phyloP scores from a whole-genome alignment of 1,140 invertebrate species.

The Aleiodes sp. region DNA sequence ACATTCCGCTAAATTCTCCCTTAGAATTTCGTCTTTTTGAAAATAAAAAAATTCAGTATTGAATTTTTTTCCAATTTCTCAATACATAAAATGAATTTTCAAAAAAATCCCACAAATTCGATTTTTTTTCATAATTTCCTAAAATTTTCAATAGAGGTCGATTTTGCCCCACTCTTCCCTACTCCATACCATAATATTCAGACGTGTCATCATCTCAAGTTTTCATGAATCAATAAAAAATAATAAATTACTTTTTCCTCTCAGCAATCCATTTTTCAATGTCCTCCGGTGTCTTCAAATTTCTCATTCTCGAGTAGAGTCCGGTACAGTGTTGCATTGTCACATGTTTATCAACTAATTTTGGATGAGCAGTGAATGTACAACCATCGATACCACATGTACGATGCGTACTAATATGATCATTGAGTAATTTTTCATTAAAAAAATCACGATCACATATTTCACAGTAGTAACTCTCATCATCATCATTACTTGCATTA shows the following conservation, averaged over 20 bases:
- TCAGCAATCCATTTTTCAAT: constrained; percentile 84
- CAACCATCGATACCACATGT: constrained; percentile 84
- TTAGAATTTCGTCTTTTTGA: too few species aligned
- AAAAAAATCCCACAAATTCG: too few species aligned
- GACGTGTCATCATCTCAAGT: too few species aligned
- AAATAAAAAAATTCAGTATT: too few species aligned
- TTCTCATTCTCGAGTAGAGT: constrained; percentile 78
- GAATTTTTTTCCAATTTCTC: too few species aligned
- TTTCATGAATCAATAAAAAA: too few species aligned
- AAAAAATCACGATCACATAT: constrained; percentile 79
- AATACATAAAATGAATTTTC: too few species aligned
- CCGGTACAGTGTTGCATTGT: constrained; percentile 83
- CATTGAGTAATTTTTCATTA: constrained; percentile 67
- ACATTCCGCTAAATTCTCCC: too few species aligned
- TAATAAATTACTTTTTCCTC: constrained; percentile 70
- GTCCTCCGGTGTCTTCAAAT: constrained; percentile 79
- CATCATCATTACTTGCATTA: constrained; percentile 41
- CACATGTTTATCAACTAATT: constrained; percentile 81
- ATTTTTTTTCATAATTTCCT: too few species aligned
- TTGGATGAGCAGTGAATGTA: constrained; percentile 79
- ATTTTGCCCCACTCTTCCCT: too few species aligned
- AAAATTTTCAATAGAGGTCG: too few species aligned
- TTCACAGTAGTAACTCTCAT: constrained; percentile 71
- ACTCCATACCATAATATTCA: too few species aligned
- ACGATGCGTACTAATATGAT: constrained; percentile 76